Evolutionary conservation across 1,140 invertebrate genomes (phyloP).

Genomic region (Anastrepha ludens): DNA sequence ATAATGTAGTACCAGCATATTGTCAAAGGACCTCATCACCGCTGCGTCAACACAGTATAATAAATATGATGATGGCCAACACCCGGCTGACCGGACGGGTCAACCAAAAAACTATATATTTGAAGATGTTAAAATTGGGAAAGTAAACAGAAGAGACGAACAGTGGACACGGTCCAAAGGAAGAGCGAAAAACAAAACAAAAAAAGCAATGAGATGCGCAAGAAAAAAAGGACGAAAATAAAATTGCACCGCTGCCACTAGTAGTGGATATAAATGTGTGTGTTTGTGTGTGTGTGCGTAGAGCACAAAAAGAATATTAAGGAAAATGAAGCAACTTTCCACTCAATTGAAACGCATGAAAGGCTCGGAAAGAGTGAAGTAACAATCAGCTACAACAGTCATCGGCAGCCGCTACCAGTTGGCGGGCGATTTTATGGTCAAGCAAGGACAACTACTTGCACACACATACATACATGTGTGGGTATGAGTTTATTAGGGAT

Average conservation of each 20-base stretch:
- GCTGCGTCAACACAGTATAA: conserved; percentile 32
- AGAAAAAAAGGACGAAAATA: not conserved
- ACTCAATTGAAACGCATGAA: conserved; percentile 40
- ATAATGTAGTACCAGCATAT: conserved; percentile 40
- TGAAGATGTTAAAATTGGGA: conserved; percentile 42
- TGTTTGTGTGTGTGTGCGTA: not conserved
- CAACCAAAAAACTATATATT: not conserved
- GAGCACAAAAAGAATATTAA: not conserved
- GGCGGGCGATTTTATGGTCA: conserved; percentile 31
- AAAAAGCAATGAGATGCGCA: not conserved
- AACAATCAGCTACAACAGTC: not conserved
- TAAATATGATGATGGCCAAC: conserved; percentile 23
- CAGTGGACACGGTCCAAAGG: not conserved
- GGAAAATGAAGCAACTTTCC: conserved; percentile 49
- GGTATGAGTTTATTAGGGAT: too few relatives aligned
- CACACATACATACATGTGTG: not conserved
- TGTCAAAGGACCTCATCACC: conserved; percentile 35
- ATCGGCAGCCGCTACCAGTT: not conserved
- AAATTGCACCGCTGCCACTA: not conserved
- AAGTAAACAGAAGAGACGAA: conserved; percentile 9
- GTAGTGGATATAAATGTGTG: not conserved
- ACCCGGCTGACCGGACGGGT: not conserved
- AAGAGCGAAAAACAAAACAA: not conserved
- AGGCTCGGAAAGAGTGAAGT: not conserved
- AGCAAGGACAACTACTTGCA: not conserved